Evolutionary conservation across 2,113 vertebrate genomes (phyloP), one percentile per base, ranked within the genome.

Genomic region (Hyperopisus bebe): DNA sequence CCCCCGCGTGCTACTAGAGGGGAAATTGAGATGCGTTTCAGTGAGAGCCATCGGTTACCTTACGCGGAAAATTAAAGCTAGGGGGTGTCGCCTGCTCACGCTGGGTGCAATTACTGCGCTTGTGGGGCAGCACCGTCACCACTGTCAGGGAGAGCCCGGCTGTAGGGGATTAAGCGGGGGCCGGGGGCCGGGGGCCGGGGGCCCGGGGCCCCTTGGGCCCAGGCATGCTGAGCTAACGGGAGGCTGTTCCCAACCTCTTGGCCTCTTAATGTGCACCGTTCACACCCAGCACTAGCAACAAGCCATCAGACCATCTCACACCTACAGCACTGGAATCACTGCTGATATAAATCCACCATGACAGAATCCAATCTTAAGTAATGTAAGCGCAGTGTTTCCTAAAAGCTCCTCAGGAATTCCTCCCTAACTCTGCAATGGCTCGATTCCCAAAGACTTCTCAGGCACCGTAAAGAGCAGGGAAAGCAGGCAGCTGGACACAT

Each of bases 1-100:
- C 55, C 55, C 55, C 55, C n/a, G 24, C 91, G 93, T 94, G 94
- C 94, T 95, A 39, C 3, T 17, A 95, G 95, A 96, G 94, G 94
- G 93, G 94, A 95, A 96, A 97, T 95, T 95, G 94, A 95, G 95
- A 95, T 93, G 94, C 94, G 96, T 97, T 97, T 97, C 95, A 97
- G 96, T 96, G 96, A 96, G 96, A 96, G 94, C 96, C 95, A 97
- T 94, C 95, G 92, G 95, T 92, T 93, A 91, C 95, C 94, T 95
- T 96, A 94, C 95, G 95, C 95, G 94, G 96, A 96, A 94, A 96
- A 95, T 95, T 94, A 94, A 93, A 94, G 93, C 94, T n/a, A 47
- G 46, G 10, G 70, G 15, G 88, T 31, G 19, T 48, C 44, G 9
- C 42, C 27, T 47, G 21, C 58, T 31, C 17, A 27, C n/a, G 58